Conservation (phyloP, 2,888 invertebrate species). For the Ophraella communa region DNA sequence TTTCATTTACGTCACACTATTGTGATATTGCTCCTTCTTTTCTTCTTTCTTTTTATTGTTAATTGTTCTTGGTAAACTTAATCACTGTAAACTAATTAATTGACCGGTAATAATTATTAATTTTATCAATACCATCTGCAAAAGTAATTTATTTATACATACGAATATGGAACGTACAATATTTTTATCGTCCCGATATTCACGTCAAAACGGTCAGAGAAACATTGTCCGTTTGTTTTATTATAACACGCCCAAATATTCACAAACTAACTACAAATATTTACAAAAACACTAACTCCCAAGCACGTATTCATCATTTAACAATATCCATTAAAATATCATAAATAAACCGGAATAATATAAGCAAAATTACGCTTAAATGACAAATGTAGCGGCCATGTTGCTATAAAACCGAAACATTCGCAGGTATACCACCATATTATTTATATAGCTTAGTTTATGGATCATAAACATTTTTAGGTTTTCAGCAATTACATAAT, state of each 20-base stretch:
- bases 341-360: constrained; percentile 47
- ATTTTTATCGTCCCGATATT: too few species aligned
- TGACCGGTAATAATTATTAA: too few species aligned
- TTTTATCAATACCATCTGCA: too few species aligned
- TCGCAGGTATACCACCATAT: constrained; percentile 53
- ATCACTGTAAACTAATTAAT: too few species aligned
- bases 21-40: too few species aligned
- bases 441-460: constrained; percentile 56
- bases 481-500: constrained; percentile 57
- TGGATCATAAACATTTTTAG: constrained; percentile 55
- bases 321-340: constrained; percentile 46
- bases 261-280: neutral
- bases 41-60: too few species aligned
- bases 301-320: constrained; percentile 48
- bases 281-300: constrained; percentile 37
- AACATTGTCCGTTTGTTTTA: neutral
- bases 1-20: too few species aligned
- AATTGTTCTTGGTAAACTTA: too few species aligned
- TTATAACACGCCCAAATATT: neutral
- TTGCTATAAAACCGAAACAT: constrained; percentile 51
- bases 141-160: too few species aligned
- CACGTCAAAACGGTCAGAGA: too few species aligned
- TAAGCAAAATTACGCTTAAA: constrained; percentile 49
- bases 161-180: too few species aligned
- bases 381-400: constrained; percentile 51